phyloP scores from a whole-genome alignment of 2,888 invertebrate genomes.

The Athripsodes cinereus region DNA sequence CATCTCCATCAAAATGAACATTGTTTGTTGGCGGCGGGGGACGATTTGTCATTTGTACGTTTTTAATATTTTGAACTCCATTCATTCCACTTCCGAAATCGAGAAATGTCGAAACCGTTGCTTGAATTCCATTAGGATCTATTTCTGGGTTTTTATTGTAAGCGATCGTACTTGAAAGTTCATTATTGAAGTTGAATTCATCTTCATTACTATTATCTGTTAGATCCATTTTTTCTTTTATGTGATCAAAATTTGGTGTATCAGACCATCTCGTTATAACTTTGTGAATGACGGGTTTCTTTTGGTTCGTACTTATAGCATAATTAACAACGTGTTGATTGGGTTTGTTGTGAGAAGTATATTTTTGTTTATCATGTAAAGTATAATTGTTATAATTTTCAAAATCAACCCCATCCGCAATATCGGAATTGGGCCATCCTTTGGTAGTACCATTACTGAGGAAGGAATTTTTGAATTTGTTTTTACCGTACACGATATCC shows the following conservation, averaged over 20 bases:
- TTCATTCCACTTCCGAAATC: neutral
- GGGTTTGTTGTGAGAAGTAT: neutral
- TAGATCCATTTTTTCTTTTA: neutral
- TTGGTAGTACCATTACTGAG: slow-evolving; percentile 2
- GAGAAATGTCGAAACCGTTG: neutral
- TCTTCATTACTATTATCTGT: neutral
- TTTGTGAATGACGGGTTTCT: slow-evolving; percentile 36
- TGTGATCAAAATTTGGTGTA: slow-evolving; percentile 38
- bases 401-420: slow-evolving; percentile 18
- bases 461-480: neutral
- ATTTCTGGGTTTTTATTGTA: neutral
- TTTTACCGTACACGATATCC: neutral
- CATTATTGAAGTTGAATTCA: neutral
- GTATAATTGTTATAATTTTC: slow-evolving; percentile 26
- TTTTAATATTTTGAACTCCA: neutral
- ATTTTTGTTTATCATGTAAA: neutral
- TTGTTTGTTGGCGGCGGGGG: neutral
- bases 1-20: slow-evolving; percentile 14
- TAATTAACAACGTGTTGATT: slow-evolving; percentile 9
- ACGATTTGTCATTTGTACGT: slow-evolving; percentile 11
- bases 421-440: slow-evolving; percentile 27
- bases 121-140: neutral
- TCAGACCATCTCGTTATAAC: slow-evolving; percentile 51
- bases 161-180: neutral
- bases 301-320: slow-evolving; percentile 33